Percentiles rank a stretch among this genome's conserved stretches.
phyloP scores from a whole-genome alignment of 2,888 invertebrate genomes.

The Dione vanillae region DNA sequence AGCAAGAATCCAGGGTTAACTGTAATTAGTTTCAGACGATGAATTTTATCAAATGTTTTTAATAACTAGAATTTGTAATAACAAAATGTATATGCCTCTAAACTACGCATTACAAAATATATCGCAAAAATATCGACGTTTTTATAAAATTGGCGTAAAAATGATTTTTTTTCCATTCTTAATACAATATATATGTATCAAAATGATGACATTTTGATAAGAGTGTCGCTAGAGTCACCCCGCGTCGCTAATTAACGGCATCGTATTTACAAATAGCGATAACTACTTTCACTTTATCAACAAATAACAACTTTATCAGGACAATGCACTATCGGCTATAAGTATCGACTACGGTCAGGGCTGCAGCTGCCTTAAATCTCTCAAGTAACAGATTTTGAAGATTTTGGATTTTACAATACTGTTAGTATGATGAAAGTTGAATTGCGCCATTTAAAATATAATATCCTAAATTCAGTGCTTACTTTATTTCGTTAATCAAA shows the following conservation, averaged over 20 bases:
- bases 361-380: constrained; percentile 42
- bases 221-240: constrained; percentile 53
- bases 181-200: constrained; percentile 35
- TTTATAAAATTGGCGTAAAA: background rate
- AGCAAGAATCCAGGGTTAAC: too few species aligned
- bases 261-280: constrained; percentile 78
- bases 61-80: too few species aligned
- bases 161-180: background rate
- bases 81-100: too few species aligned
- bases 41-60: too few species aligned
- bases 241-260: constrained; percentile 59
- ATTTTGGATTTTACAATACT: too few species aligned
- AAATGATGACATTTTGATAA: constrained; percentile 51
- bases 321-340: constrained; percentile 78
- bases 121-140: too few species aligned
- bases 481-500: too few species aligned
- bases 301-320: constrained; percentile 80
- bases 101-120: too few species aligned
- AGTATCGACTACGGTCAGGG: constrained; percentile 59
- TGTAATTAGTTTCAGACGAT: too few species aligned
- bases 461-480: too few species aligned
- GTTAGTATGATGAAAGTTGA: too few species aligned
- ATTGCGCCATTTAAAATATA: too few species aligned
- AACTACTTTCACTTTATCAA: constrained; percentile 75
- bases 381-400: background rate